Evolutionary conservation across 2,113 vertebrate genomes (phyloP), one percentile per base, ranked within the genome.

Genomic region (Nibea coibor): DNA sequence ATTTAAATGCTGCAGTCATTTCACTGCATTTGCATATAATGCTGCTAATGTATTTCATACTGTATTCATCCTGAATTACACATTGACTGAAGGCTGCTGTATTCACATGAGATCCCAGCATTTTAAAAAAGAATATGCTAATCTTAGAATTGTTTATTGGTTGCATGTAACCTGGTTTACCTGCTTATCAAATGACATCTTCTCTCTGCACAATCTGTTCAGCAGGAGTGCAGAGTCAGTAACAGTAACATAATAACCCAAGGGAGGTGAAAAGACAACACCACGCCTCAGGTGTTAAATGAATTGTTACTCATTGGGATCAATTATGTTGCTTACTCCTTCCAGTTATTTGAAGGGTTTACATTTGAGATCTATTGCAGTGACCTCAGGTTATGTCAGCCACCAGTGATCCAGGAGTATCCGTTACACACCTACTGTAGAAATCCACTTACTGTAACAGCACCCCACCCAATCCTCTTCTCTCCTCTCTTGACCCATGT

Each of bases 231-330:
- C 31, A 59, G 61, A 57, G 35, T 72, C 20, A 71, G 35, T 71
- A 81, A 78, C 66, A 81, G 75, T 72, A 71, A 48, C 58, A 83
- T 80, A 81, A 73, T 50, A 51, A 75, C 86, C 84, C 69, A 4
- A 16, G 87, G 81, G 90, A 85, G 20, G 80, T 35, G 28, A 50
- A 61, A 39, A 66, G 11, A 83, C 39, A 45, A 53, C 73, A 71
- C 17, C 35, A 17, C 47, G 50, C 63, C 62, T 51, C 70, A 83
- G 87, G 67, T 85, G 88, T 61, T 64, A 82, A 88, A 80, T 91
- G 57, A 88, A 59, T 72, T 85, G 42, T 65, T 88, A 62, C 90
- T 68, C 81, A 53, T 53, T 70, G 87, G 89, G 91, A 88, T 82
- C 67, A 89, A 87, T 92, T 91, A 91, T 9, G 26, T 63, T 77